Percentiles rank a stretch among this genome's conserved stretches.
Evolutionary conservation across 2,888 invertebrate genomes (phyloP).

Genomic region (Imbricaverruca yamaguchii): DNA sequence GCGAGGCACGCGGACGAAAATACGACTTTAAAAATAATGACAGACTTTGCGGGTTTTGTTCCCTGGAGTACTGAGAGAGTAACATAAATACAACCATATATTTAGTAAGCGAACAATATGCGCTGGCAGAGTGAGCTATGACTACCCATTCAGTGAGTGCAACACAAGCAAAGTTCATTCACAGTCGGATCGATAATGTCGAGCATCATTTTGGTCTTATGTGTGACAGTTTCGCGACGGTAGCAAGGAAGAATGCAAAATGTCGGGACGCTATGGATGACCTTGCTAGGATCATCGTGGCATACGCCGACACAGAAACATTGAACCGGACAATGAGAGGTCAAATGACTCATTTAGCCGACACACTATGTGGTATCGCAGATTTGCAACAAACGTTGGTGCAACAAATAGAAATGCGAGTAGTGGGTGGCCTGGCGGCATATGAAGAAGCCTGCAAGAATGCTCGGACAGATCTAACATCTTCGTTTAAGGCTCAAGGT

Average conservation of each 20-base stretch:
- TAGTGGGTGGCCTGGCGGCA: background rate
- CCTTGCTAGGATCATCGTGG: background rate
- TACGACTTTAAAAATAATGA: background rate
- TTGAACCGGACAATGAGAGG: background rate
- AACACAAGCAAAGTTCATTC: constrained; percentile 9
- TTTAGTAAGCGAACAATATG: background rate
- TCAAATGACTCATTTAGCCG: constrained; percentile 1
- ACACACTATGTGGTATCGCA: background rate
- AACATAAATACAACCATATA: background rate
- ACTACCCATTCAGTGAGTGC: background rate
- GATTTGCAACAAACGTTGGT: background rate
- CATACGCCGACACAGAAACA: background rate
- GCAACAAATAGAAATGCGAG: background rate
- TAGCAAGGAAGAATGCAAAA: constrained; percentile 12
- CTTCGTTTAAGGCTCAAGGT: background rate
- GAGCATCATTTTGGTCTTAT: constrained; percentile 1
- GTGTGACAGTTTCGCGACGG: background rate
- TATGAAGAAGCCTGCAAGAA: background rate
- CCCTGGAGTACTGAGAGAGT: background rate
- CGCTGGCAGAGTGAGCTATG: background rate
- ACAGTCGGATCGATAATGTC: constrained; percentile 3
- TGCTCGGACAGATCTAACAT: background rate
- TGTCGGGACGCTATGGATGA: background rate
- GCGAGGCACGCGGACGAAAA: background rate
- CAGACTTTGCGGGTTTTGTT: background rate